Evolutionary conservation across 1,140 invertebrate genomes (phyloP).

Genomic region (Laupala kohalensis): DNA sequence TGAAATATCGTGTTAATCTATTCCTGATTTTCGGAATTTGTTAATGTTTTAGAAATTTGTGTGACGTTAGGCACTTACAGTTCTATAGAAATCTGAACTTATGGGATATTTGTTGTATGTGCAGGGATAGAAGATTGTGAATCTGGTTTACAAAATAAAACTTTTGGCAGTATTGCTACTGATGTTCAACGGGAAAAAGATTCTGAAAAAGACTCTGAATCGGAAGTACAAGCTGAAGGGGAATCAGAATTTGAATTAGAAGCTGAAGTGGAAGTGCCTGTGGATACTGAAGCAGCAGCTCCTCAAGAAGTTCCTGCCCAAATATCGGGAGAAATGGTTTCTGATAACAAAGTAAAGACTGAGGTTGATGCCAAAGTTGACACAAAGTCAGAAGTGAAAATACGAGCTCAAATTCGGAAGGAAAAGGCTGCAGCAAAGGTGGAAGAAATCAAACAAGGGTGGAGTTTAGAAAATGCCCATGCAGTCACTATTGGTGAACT

Average conservation of each 20-base stretch:
- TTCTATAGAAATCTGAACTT: too few species aligned
- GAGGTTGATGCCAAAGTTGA: not conserved
- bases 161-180: too few species aligned
- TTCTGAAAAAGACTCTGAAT: not conserved
- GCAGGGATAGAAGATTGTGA: too few species aligned
- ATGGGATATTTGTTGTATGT: too few species aligned
- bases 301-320: too few species aligned
- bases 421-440: constrained; percentile 37
- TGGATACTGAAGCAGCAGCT: not conserved
- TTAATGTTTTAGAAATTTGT: too few species aligned
- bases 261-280: not conserved
- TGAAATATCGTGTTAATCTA: too few species aligned
- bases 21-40: too few species aligned
- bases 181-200: too few species aligned
- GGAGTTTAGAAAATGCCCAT: constrained; percentile 59
- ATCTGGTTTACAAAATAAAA: too few species aligned
- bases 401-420: not conserved
- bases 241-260: not conserved
- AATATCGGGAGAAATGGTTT: not conserved
- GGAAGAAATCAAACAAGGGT: constrained; percentile 41
- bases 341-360: not conserved
- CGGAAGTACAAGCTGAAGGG: not conserved
- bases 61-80: too few species aligned
- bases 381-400: not conserved
- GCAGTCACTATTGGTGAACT: constrained; percentile 75